Evolutionary conservation across 1,140 invertebrate species (phyloP).

Genomic region (Cepaea nemoralis): DNA sequence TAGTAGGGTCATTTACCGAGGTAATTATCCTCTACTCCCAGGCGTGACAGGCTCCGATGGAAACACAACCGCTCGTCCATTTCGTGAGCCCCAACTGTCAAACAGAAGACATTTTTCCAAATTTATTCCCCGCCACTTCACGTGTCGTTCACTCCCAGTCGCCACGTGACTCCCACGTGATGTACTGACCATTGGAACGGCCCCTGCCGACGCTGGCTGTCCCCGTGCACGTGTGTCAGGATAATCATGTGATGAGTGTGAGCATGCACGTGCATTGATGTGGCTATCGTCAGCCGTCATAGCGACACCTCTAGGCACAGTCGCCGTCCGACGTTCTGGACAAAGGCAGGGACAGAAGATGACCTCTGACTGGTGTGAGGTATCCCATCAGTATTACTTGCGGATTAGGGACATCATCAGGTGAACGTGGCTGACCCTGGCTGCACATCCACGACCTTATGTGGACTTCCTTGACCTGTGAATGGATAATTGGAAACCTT

Average conservation of each 20-base stretch:
- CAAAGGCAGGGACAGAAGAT: background rate
- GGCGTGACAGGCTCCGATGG: background rate
- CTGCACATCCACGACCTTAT: background rate
- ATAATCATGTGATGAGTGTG: slow-evolving; percentile 4
- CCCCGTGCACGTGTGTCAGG: background rate
- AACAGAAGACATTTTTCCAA: slow-evolving; percentile 4
- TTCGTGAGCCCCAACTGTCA: background rate
- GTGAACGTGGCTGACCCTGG: background rate
- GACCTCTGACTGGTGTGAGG: background rate
- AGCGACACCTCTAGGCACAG: background rate
- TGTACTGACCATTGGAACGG: background rate
- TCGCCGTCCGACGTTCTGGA: background rate
- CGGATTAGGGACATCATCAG: background rate
- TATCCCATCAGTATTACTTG: background rate
- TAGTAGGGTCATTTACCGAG: background rate
- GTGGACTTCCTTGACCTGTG: background rate
- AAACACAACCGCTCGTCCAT: slow-evolving; percentile 11
- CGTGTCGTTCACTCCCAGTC: background rate
- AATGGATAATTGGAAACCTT: background rate
- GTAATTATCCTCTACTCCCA: background rate
- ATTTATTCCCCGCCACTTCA: background rate
- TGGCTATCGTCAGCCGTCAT: slow-evolving; percentile 4
- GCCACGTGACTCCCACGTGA: background rate
- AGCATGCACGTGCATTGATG: slow-evolving; percentile 11
- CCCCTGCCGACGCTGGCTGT: background rate